Conservation (phyloP, 2,113 vertebrate genomes). For the Pagrus major region DNA sequence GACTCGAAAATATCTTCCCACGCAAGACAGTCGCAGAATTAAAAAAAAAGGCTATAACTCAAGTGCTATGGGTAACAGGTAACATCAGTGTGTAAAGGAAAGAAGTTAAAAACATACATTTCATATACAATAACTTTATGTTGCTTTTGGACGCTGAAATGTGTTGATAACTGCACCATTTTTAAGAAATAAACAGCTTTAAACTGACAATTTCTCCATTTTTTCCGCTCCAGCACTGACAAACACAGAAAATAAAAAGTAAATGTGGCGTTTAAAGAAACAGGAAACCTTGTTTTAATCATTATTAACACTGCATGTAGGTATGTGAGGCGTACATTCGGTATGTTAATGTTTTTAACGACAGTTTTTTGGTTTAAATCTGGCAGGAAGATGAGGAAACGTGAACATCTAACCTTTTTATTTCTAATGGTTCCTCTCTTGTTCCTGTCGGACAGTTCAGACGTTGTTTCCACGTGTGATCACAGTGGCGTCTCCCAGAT, state of each 20-base stretch:
- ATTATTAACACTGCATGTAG: slow-evolving; percentile 18
- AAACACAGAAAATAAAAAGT: neutral
- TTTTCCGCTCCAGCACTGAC: slow-evolving; percentile 1
- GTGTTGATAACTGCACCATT: neutral
- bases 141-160: neutral
- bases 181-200: neutral
- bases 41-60: slow-evolving; percentile 17
- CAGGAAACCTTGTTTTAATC: neutral
- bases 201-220: neutral
- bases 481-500: slow-evolving; percentile 5
- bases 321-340: neutral
- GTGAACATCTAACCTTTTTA: neutral
- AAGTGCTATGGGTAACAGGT: slow-evolving; percentile 54
- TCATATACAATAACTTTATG: slow-evolving; percentile 30
- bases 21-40: slow-evolving; percentile 23
- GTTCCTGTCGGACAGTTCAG: neutral
- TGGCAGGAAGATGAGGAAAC: neutral
- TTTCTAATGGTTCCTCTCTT: neutral
- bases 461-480: neutral
- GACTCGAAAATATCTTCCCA: slow-evolving; percentile 42
- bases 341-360: neutral
- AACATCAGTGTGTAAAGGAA: slow-evolving; percentile 41
- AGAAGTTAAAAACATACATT: slow-evolving; percentile 34
- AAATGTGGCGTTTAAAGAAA: neutral
- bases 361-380: slow-evolving; percentile 14